Evolutionary conservation across 2,888 invertebrate species (phyloP).

Genomic region (Norana najaformis): DNA sequence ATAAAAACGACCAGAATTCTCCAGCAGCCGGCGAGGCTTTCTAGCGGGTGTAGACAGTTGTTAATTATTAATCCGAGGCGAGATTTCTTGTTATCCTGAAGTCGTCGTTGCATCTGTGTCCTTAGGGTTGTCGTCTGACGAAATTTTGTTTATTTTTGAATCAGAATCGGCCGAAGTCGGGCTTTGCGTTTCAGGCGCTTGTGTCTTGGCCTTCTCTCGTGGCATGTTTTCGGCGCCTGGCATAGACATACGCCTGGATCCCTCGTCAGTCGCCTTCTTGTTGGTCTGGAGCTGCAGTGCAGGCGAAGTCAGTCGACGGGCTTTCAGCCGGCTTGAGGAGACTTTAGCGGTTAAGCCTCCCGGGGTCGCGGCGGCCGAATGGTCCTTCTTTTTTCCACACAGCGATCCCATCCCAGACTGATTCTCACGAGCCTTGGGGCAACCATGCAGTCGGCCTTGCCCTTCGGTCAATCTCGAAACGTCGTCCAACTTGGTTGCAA

Average conservation of each 20-base stretch:
- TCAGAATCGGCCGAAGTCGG: not conserved
- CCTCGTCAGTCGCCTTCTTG: not conserved
- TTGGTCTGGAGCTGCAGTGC: too few relatives aligned
- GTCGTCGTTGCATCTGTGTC: not conserved
- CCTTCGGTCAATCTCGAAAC: not conserved
- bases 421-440: not conserved
- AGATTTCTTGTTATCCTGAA: not conserved
- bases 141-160: not conserved
- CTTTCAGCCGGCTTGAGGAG: not conserved
- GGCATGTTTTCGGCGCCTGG: not conserved
- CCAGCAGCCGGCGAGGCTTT: not conserved
- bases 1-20: not conserved
- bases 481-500: not conserved
- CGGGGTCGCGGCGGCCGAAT: not conserved
- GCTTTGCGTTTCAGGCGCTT: not conserved
- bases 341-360: not conserved
- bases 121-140: not conserved
- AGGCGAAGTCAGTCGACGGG: not conserved
- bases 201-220: too few relatives aligned
- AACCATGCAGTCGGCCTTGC: not conserved
- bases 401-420: not conserved
- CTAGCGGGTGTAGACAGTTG: not conserved
- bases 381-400: not conserved
- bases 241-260: not conserved
- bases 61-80: not conserved